Evolutionary conservation across 2,113 vertebrate species (phyloP), one percentile per base, ranked within the genome.

Genomic region (Mesembrinibis cayennensis): DNA sequence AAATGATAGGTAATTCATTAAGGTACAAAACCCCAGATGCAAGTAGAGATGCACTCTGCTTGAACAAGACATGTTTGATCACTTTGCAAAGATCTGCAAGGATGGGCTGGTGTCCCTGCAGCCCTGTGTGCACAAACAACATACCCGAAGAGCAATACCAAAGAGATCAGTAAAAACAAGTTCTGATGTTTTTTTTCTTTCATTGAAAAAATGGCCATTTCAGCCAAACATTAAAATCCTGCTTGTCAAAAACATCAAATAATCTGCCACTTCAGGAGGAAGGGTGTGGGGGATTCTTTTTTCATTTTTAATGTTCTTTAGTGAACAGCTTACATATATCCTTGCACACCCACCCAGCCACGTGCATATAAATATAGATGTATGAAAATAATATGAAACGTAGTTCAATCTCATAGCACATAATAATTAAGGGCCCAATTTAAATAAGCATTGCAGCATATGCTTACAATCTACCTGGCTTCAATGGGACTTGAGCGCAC

Each of bases 371-470:
- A 96, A 96, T 92, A 95, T 49, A 95, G 69, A 91, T 74, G 65
- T 79, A 94, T 91, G 80, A 95, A 96, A 94, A 93, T 79, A 93
- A 74, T 95, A 91, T 32, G 65, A 95, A 85, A 77, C 0, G 2
- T 85, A 93, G 93, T 38, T 96, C 95, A 95, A 95, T 95, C 87
- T 92, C 38, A 69, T 95, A 87, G 87, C 94, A 96, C 94, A 58
- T 97, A 91, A 97, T 97, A 95, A 96, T 96, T 97, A 97, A 96
- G 22, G 40, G 9, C 18, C 44, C 44, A 77, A 95, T 89, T 97
- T 92, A 97, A 96, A 95, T 94, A 96, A 95, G 94, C 61, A 89
- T 95, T 96, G 95, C 91, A 95, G 70, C 94, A 90, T 93, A 82
- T 95, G 89, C 95, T 95, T 95, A 88, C 55, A 92, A 79, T 96